These are phyloP conservation scores for Acropora tenuis DNA, from an alignment of 64 coral and sea anemone species.

Conservation along the genomic window DNA sequence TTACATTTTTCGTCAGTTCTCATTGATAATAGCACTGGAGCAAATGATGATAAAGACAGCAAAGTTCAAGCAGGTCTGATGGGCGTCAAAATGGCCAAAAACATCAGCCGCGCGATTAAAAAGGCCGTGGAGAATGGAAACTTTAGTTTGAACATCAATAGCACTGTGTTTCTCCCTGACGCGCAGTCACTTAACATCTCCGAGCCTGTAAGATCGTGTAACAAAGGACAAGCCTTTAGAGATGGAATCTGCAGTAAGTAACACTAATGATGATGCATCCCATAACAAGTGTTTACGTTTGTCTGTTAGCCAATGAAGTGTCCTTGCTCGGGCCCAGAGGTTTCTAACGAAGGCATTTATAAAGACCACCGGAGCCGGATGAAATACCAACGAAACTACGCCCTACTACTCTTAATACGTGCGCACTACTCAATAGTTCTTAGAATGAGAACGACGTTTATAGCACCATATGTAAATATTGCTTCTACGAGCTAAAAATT, in stretches of 20 bases:
- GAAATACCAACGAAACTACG: not conserved
- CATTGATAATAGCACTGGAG: not conserved
- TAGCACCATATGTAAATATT: not conserved
- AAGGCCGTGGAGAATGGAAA: constrained; percentile 34
- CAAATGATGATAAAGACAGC: not conserved
- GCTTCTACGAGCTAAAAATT: not conserved
- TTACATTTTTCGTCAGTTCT: not conserved
- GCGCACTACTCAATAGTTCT: not conserved
- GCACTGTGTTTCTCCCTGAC: constrained; percentile 10
- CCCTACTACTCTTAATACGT: not conserved
- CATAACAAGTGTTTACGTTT: not conserved
- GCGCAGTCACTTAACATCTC: constrained; percentile 24
- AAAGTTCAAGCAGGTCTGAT: not conserved
- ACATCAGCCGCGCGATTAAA: constrained; percentile 19
- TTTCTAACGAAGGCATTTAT: not conserved
- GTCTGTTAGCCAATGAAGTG: not conserved
- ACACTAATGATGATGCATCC: not conserved
- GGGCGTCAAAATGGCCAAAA: constrained; percentile 2
- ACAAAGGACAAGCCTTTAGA: constrained; percentile 35
- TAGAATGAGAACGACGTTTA: not conserved
- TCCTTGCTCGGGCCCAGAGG: not conserved
- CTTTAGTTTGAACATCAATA: constrained; percentile 30
- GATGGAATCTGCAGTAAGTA: constrained; percentile 44
- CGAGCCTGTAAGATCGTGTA: not conserved
- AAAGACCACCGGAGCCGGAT: not conserved